Evolutionary conservation across 1,140 invertebrate species (phyloP).

Genomic region (Mamestra configurata): DNA sequence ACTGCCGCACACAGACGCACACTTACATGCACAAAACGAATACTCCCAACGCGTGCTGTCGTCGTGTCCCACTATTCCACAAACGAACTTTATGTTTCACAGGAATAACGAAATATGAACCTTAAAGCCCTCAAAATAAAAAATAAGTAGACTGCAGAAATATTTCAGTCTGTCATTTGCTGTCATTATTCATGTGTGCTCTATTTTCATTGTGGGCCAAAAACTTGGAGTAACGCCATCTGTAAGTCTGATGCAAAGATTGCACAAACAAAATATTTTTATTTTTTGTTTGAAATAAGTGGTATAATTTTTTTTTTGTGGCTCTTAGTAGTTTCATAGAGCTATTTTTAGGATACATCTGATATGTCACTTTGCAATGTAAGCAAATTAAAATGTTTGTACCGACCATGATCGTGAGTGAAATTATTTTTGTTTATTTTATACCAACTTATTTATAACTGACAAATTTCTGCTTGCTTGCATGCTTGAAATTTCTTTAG

Average conservation of each 20-base stretch:
- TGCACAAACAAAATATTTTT: background rate
- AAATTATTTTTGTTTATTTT: too few species aligned
- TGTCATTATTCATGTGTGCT: conserved; percentile 16
- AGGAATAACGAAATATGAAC: background rate
- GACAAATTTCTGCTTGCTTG: too few species aligned
- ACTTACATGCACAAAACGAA: conserved; percentile 15
- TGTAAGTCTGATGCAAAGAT: background rate
- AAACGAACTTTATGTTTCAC: background rate
- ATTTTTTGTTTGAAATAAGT: too few species aligned
- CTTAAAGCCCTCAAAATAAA: background rate
- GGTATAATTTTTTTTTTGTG: too few species aligned
- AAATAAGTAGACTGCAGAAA: background rate
- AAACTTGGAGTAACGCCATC: conserved; percentile 15
- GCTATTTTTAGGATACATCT: too few species aligned
- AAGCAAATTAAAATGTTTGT: too few species aligned
- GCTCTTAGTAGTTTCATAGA: too few species aligned
- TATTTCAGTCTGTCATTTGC: background rate
- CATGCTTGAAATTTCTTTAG: too few species aligned
- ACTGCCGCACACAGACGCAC: conserved; percentile 62
- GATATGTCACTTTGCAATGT: too few species aligned
- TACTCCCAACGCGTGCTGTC: background rate
- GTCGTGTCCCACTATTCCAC: conserved; percentile 28
- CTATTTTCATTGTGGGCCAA: background rate
- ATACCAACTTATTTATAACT: too few species aligned
- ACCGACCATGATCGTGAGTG: too few species aligned